Evolutionary conservation across 2,797 vertebrate species (phyloP), one percentile per base, ranked within the genome.

Genomic region (Myotis planiceps): DNA sequence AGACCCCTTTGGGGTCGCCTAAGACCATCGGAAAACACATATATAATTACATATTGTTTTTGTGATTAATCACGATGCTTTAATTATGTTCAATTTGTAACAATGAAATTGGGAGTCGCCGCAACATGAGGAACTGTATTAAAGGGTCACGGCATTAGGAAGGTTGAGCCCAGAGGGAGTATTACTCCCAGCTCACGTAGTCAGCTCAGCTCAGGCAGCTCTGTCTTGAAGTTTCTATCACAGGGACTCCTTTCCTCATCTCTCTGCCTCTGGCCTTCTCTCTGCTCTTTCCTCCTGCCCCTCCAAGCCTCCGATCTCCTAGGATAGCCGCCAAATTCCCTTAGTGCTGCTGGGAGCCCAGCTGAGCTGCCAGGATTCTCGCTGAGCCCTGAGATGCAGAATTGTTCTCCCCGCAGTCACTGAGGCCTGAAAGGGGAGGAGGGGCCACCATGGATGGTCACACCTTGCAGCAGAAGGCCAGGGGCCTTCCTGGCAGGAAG

Each of bases 251-350:
- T 86, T 34, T 63, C 55, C 39, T 75, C 69, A 27, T 2, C 29
- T 39, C 32, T 75, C n/a, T 71, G 34, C 51, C 42, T 32, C 27
- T 53, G 1, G 5, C 29, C 51, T 79, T 84, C 37, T 65, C 29
- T 42, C n/a, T 75, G n/a, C 25, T 90, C 18, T 78, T 92, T 91
- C 6, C 47, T 92, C 19, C 13, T 65, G 19, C 10, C 16, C 19
- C 42, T 29, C 66, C 23, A 65, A 71, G 5, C 58, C 63, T 81
- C 71, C 69, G 37, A 2, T 19, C 75, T 96, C 87, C 94, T 83
- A 51, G 47, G 75, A 80, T 3, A 72, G 90, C 71, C 76, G 69
- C 65, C 90, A 96, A 95, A 53, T 79, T 93, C 74, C 45, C 72
- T 49, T 21, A 25, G 69, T 42, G 34, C 4, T 71, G 16, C 68